Evolutionary conservation across 2,113 vertebrate genomes (phyloP), one percentile per base, ranked within the genome.

Genomic region (Miniopterus natalensis): DNA sequence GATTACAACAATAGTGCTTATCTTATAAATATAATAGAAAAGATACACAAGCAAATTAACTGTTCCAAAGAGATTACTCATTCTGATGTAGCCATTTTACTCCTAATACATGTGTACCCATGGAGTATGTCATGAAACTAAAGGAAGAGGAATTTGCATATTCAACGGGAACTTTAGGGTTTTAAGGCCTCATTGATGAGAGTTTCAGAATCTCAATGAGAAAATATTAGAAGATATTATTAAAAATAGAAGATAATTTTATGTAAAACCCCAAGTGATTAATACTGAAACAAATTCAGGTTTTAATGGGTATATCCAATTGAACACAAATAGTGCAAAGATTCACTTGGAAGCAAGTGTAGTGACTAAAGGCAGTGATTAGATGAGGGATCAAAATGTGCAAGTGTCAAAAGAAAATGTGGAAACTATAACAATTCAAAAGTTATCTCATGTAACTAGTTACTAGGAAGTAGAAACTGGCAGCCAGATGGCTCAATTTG

Each of bases 161-260:
- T 77, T 42, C 51, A 88, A 53, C 84, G 21, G 2, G 18, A 63
- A 68, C n/a, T 36, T 88, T 51, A 57, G 51, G n/a, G 11, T 92
- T 70, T 3, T 61, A 77, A n/a, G 15, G 1, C 42, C 61, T 70
- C 51, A 63, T 83, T 88, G 42, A 79, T 71, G 47, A 79, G 27
- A 23, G 36, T 63, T 88, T 84, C 51, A 92, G 51, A 68, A 88
- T 88, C 21, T 29, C 51, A 75, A 8, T 77, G 27, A 70, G 45
- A 78, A 84, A 88, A 78, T 79, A 45, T 73, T 91, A 73, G 14
- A 66, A 42, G 7, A 5, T 77, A 53, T 49, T 61, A 66, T 14
- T 88, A 29, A 78, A 70, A 89, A 83, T 83, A 25, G 25, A 95
- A 47, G 31, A 77, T 15, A 77, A 88, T 73, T 71, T 84, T 63